Evolutionary conservation across 2,113 vertebrate species (phyloP).

Genomic region (Tachysurus vachellii): DNA sequence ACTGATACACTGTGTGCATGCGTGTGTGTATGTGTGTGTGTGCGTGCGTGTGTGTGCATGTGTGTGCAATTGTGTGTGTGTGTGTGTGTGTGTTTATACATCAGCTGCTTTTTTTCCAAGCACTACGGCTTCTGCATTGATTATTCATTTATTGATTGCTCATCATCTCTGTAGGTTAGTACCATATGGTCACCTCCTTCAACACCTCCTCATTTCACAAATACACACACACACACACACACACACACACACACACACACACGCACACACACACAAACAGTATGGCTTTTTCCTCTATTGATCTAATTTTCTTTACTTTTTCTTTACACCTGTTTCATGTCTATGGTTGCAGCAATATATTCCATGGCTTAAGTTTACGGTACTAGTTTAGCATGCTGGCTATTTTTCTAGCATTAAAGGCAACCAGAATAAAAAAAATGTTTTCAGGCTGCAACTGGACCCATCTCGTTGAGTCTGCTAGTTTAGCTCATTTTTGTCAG

Average conservation of each 20-base stretch:
- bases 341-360: neutral
- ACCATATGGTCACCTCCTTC: neutral
- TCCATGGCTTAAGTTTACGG: neutral
- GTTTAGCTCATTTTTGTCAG: neutral
- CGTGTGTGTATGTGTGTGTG: too few relatives aligned
- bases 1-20: too few relatives aligned
- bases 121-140: neutral
- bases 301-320: neutral
- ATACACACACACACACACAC: too few relatives aligned
- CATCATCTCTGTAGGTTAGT: slow-evolving; percentile 9
- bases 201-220: neutral
- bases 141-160: slow-evolving; percentile 32
- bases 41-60: too few relatives aligned
- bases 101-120: neutral
- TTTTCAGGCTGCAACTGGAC: slow-evolving; percentile 10
- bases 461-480: neutral
- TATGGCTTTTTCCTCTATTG: neutral
- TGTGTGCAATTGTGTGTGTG: too few relatives aligned
- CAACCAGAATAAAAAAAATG: neutral
- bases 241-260: too few relatives aligned
- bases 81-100: too few relatives aligned
- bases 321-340: neutral
- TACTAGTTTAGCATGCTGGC: neutral
- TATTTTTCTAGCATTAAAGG: neutral
- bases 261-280: neutral